phyloP scores from a whole-genome alignment of 2,888 invertebrate species.

The Adelphocoris suturalis region DNA sequence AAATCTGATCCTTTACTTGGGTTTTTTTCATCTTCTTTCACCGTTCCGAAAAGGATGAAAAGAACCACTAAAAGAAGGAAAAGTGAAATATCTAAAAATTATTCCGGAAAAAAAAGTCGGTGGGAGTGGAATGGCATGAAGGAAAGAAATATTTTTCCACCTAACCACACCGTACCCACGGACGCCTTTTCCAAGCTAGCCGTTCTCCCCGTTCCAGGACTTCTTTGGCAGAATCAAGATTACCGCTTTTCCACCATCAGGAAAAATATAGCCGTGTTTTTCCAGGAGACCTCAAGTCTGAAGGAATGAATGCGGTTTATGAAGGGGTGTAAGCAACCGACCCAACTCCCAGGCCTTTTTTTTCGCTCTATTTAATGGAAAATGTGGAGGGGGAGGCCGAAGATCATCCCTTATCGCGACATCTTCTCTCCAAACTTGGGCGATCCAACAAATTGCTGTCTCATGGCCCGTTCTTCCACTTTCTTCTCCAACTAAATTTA shows the following conservation, averaged over 20 bases:
- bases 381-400: conserved; percentile 27
- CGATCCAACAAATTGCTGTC: conserved; percentile 53
- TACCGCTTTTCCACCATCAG: conserved; percentile 61
- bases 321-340: conserved; percentile 56
- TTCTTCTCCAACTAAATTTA: conserved; percentile 36
- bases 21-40: neutral
- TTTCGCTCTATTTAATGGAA: conserved; percentile 65
- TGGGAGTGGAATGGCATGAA: neutral
- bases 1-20: neutral
- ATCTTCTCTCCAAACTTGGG: conserved; percentile 51
- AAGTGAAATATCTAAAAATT: conserved; percentile 68
- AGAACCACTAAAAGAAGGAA: conserved; percentile 28
- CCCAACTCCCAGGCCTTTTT: conserved; percentile 34
- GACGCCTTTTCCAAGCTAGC: conserved; percentile 41
- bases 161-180: conserved; percentile 4
- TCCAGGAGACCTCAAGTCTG: conserved; percentile 46
- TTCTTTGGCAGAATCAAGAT: conserved; percentile 70
- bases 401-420: conserved; percentile 67
- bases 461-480: conserved; percentile 28
- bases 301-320: conserved; percentile 60
- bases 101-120: conserved; percentile 55
- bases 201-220: conserved; percentile 40
- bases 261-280: conserved; percentile 69
- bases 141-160: conserved; percentile 57
- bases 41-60: conserved; percentile 32